Base-by-base conservation (phyloP, 2,888 invertebrate genomes). In the Eucera pruinosa region DNA sequence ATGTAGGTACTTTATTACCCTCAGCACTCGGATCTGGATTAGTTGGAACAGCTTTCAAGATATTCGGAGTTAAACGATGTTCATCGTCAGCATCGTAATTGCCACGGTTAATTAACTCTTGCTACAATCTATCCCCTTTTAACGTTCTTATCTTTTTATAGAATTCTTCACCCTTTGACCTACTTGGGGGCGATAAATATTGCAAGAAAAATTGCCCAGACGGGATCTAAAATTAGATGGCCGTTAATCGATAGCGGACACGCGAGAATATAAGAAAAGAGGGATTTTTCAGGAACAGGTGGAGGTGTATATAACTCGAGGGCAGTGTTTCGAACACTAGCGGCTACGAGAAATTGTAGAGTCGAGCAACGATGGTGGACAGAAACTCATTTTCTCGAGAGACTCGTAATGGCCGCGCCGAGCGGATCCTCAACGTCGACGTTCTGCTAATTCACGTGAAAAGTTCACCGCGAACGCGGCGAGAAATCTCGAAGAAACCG, bases 351-450 rank as follows among this genome's bases (percentile, higher is more conserved):
- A 54, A 33, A 73, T 55, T 73, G 41, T 50, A 57, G 43, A 43
- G 55, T 43, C n/a, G 13, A 25, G 41, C n/a, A 55, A 36, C 15
- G 5, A n/a, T n/a, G 5, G 15, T 23, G 25, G 50, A 36, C 25
- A 55, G 57, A 67, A 62, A 67, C 43, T 73, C 67, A 67, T 73
- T 67, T 73, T 55, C 66, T 73, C 72, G 57, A 73, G 57, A 73
- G 61, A 25, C 55, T 62, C 55, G 48, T 18, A 41, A 73, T 55
- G 41, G 48, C 33, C 25, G 6, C 11, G 36, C 36, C 25, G 50
- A 45, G 20, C 36, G 20, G 36, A 41, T 58, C n/a, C 3, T 27
- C 13, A 30, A 36, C 43, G n/a, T 41, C 33, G n/a, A 60, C 13
- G 41, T 48, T 13, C 13, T 43, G 2, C 7, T 45, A 25, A 23